Evolutionary conservation across 2,888 invertebrate species (phyloP).

Genomic region (Hirtodrosophila duncani): DNA sequence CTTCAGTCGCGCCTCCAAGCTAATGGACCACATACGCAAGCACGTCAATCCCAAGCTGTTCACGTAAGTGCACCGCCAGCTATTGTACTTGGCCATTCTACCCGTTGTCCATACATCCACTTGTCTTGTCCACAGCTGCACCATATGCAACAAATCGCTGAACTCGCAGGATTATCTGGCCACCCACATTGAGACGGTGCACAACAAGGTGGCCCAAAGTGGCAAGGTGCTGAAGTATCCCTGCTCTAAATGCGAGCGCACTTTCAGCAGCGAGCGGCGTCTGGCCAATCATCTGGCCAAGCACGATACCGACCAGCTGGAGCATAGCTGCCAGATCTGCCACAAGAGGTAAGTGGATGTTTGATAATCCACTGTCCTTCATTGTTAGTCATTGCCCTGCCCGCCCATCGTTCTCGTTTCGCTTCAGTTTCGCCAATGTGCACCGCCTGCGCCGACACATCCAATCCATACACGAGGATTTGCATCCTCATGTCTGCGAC

Average conservation of each 20-base stretch:
- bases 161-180: conserved; percentile 61
- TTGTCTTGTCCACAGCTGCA: too few relatives aligned
- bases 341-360: conserved; percentile 60
- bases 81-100: too few relatives aligned
- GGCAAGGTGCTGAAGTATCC: conserved; percentile 53
- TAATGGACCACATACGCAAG: conserved; percentile 70
- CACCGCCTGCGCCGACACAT: conserved; percentile 66
- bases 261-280: conserved; percentile 57
- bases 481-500: conserved; percentile 68
- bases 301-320: conserved; percentile 59
- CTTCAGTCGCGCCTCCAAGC: conserved; percentile 58
- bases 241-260: conserved; percentile 56
- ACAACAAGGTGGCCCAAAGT: conserved; percentile 53
- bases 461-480: conserved; percentile 68
- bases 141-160: conserved; percentile 57
- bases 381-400: background rate
- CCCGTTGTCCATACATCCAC: too few relatives aligned
- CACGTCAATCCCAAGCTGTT: conserved; percentile 72
- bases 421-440: conserved; percentile 60
- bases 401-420: background rate
- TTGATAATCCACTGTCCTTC: background rate
- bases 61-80: conserved; percentile 58
- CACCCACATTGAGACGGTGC: conserved; percentile 62
- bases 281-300: conserved; percentile 51
- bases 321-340: conserved; percentile 56